phyloP scores from a whole-genome alignment of 64 coral and sea anemone species.

The Stichodactyla helianthus region DNA sequence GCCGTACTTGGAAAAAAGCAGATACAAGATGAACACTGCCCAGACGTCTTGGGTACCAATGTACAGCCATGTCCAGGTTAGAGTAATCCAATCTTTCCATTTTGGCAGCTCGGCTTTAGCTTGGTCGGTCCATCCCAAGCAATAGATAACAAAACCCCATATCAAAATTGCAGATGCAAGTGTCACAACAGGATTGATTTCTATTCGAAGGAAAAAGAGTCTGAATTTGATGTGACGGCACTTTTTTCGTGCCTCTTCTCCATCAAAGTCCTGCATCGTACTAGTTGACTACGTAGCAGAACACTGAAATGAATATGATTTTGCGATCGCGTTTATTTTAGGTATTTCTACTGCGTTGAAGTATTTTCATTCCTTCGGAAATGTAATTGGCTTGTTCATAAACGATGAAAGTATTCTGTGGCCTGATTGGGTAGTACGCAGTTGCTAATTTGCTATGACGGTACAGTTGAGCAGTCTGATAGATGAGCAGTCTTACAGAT shows the following conservation, averaged over 20 bases:
- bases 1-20: conserved; percentile 67
- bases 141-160: conserved; percentile 61
- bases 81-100: conserved; percentile 61
- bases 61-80: conserved; percentile 39
- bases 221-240: conserved; percentile 33
- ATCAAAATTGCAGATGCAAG: conserved; percentile 62
- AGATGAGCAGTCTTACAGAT: neutral
- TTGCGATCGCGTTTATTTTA: neutral
- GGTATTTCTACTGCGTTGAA: neutral
- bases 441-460: neutral
- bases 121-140: conserved; percentile 18
- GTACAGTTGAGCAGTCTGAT: neutral
- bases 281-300: neutral
- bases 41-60: conserved; percentile 59
- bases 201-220: conserved; percentile 19
- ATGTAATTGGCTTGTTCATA: neutral
- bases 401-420: neutral
- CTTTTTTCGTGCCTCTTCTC: neutral
- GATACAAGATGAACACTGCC: conserved; percentile 39
- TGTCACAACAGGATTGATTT: conserved; percentile 79
- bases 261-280: neutral
- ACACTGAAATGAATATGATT: neutral
- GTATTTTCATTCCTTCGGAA: neutral
- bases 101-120: conserved; percentile 22
- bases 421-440: neutral